Evolutionary conservation across 2,888 invertebrate species (phyloP).

Genomic region (Fragum whitleyi): DNA sequence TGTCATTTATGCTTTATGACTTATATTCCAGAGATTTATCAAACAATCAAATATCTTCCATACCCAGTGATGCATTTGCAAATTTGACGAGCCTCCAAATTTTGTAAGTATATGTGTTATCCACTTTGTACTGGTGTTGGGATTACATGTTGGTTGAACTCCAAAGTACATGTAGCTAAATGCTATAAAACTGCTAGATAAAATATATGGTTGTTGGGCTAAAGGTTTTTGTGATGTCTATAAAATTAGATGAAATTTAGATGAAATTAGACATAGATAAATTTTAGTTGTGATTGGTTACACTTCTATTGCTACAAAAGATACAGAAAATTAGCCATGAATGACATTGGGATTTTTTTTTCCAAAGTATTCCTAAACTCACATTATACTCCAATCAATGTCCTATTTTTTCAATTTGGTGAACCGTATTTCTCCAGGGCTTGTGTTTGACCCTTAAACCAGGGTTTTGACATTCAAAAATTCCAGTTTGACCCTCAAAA

Average conservation of each 20-base stretch:
- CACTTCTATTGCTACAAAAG: too few species aligned
- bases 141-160: neutral
- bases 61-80: constrained; percentile 40
- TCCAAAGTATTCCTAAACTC: too few species aligned
- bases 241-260: neutral
- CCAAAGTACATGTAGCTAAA: neutral
- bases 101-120: constrained; percentile 48
- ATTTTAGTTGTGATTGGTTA: too few species aligned
- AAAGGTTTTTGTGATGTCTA: constrained; percentile 1
- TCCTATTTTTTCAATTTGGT: too few species aligned
- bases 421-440: too few species aligned
- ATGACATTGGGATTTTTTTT: too few species aligned
- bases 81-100: constrained; percentile 44
- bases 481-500: too few species aligned
- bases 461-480: too few species aligned
- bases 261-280: neutral
- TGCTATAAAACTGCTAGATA: neutral
- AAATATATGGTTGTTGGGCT: neutral
- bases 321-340: too few species aligned
- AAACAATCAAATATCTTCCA: constrained; percentile 36
- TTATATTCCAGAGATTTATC: constrained; percentile 53
- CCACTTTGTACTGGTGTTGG: constrained; percentile 5
- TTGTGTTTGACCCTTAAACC: too few species aligned
- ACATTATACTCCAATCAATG: too few species aligned
- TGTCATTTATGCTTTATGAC: too few species aligned